phyloP scores from a whole-genome alignment of 2,888 invertebrate species.

The Monochamus alternatus region DNA sequence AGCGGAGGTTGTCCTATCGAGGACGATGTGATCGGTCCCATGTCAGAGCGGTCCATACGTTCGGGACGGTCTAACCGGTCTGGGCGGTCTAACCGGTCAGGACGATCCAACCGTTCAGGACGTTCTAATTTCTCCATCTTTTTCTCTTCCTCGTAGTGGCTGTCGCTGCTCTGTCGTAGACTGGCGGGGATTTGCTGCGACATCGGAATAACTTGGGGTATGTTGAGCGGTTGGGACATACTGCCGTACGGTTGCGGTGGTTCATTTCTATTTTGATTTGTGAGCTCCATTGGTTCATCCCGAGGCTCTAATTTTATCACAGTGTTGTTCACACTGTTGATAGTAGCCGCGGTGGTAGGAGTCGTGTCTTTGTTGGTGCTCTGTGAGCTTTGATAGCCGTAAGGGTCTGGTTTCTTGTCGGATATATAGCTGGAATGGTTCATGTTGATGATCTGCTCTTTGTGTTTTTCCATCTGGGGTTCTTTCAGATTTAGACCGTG shows the following conservation, averaged over 20 bases:
- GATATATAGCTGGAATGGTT: conserved; percentile 62
- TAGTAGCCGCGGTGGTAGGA: conserved; percentile 50
- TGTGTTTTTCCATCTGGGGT: conserved; percentile 54
- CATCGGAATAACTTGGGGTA: conserved; percentile 66
- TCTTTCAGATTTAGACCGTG: conserved; percentile 64
- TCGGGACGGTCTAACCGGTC: conserved; percentile 58
- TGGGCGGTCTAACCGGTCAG: conserved; percentile 64
- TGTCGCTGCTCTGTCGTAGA: conserved; percentile 38
- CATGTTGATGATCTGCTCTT: conserved; percentile 64
- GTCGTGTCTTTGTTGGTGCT: conserved; percentile 49
- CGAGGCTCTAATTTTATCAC: conserved; percentile 69
- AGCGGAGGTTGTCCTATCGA: conserved; percentile 74
- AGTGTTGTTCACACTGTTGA: conserved; percentile 49
- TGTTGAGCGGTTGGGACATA: conserved; percentile 64
- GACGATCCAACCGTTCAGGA: conserved; percentile 62
- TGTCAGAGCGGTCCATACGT: conserved; percentile 63
- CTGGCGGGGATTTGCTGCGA: conserved; percentile 59
- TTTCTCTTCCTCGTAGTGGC: conserved; percentile 61
- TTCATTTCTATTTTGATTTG: conserved; percentile 61
- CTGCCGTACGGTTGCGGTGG: conserved; percentile 41
- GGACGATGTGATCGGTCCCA: conserved; percentile 67
- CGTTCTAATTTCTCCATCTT: conserved; percentile 63
- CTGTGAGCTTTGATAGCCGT: conserved; percentile 49
- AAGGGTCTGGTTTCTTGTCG: conserved; percentile 61
- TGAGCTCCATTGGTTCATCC: conserved; percentile 70